Evolutionary conservation across 2,888 invertebrate species (phyloP).

Genomic region (Eupithecia subfuscata): DNA sequence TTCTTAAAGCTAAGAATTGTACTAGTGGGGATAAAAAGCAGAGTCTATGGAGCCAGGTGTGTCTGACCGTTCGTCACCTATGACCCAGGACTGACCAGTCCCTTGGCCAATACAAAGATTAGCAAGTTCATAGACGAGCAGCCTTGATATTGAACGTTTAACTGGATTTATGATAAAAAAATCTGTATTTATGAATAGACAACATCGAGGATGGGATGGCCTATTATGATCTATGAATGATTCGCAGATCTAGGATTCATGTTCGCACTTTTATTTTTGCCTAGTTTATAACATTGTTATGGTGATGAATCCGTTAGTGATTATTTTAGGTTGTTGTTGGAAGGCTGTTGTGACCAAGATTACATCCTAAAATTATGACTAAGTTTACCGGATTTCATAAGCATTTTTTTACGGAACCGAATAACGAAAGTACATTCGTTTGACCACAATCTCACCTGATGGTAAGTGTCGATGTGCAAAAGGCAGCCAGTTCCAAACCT

Average conservation of each 20-base stretch:
- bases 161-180: slow-evolving; percentile 30
- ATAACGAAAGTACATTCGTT: not conserved
- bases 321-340: not conserved
- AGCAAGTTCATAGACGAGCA: slow-evolving; percentile 56
- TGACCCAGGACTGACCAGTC: slow-evolving; percentile 79
- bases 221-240: not conserved
- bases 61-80: slow-evolving; percentile 79
- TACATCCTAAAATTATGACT: not conserved
- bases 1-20: slow-evolving; percentile 27
- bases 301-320: not conserved
- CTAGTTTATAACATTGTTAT: not conserved
- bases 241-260: not conserved
- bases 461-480: not conserved
- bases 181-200: slow-evolving; percentile 33
- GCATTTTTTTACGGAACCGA: not conserved
- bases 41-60: slow-evolving; percentile 63
- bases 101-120: slow-evolving; percentile 63
- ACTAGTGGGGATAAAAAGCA: slow-evolving; percentile 48
- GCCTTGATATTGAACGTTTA: slow-evolving; percentile 53
- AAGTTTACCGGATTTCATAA: not conserved
- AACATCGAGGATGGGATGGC: slow-evolving; percentile 15
- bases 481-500: not conserved
- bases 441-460: not conserved
- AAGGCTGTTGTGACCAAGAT: not conserved
- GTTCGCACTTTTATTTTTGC: not conserved